Base-by-base conservation (phyloP, 2,797 vertebrate genomes). In the Podarcis lilfordi region DNA sequence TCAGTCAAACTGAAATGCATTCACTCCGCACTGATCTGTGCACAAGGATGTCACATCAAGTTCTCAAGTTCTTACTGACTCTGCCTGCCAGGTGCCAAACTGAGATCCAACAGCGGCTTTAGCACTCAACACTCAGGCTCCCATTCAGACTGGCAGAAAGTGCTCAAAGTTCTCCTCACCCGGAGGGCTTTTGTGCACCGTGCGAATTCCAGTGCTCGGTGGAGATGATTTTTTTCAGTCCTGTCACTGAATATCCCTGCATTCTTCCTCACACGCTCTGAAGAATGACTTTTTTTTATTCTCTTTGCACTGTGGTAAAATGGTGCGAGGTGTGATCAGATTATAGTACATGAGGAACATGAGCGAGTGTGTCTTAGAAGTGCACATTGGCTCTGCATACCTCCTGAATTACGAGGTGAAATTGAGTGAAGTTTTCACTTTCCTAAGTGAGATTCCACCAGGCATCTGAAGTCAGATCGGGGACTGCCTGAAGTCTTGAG, bases 1-100 rank as follows among this genome's bases (percentile, higher is more conserved):
- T 50, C 86, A 82, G 23, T 82, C 80, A 82, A 68, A 82, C 4
- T 10, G 71, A 88, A 82, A 82, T 29, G 59, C 59, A 77, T 76
- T 82, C 40, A 82, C 13, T 82, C 86, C 9, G 21, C 55, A 64
- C 19, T 5, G 21, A 75, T 25, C 21, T 19, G 2, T 32, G 72
- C 3, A 29, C 69, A 45, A 82, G 37, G 37, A 68, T 50, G 27
- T 82, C 86, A 35, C 23, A 27, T 32, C n/a, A 5, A 76, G 72
- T 76, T 55, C 61, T 68, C n/a, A 11, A 35, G n/a, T 35, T 83
- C 80, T 50, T 68, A 29, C 78, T 80, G 68, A 55, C 11, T 72
- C 72, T 55, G 45, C 32, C 72, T 77, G 71, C 50, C 59, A 88
- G 72, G n/a, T 82, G 37, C 59, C 71, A 82, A 72, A 78, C 71